Evolutionary conservation across 2,888 invertebrate genomes (phyloP), one percentile per base, ranked within the genome.

Genomic region (Beris morrisii): DNA sequence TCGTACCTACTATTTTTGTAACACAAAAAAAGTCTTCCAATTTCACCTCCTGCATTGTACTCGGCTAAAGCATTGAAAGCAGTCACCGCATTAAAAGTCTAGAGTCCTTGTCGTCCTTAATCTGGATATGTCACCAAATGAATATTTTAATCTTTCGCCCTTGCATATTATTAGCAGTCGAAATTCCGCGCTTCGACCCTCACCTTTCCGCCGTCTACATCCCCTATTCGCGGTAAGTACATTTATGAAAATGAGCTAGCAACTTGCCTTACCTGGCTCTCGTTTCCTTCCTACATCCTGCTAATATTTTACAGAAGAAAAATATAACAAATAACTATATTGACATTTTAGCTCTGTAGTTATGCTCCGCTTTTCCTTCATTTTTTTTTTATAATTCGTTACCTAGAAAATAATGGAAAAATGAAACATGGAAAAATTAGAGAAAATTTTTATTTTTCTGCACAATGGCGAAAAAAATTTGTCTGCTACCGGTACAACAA

Each of bases 211-310:
- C 38, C 38, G 38, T 38, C 38, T 38, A 5, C 38, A 9, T 5
- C 9, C 9, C 38, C 1, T 38, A 38, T 38, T 38, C 38, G 38
- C 38, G 38, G 38, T 30, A 30, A 31, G 30, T 30, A 53, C 31
- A 30, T 53, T 53, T 53, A 53, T 53, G 53, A 53, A 53, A 53
- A 53, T 53, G 30, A 53, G 53, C 53, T n/a, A 30, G 31, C 28
- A 31, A 28, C 30, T 31, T 30, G n/a, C 31, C 22, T 22, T 50
- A 50, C 50, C 15, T 15, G 15, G 53, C 30, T 30, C 30, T 30
- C 53, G 22, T 15, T 6, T 15, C 52, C 52, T 28, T 28, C 52
- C 52, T 3, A 6, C 22, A 22, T 52, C 52, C 28, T 13, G 31
- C 53, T 30, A 53, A 53, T 53, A 30, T 53, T 53, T 53, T n/a